Conservation (phyloP, 2,797 vertebrate species). For the Anisognathus igniventris region DNA sequence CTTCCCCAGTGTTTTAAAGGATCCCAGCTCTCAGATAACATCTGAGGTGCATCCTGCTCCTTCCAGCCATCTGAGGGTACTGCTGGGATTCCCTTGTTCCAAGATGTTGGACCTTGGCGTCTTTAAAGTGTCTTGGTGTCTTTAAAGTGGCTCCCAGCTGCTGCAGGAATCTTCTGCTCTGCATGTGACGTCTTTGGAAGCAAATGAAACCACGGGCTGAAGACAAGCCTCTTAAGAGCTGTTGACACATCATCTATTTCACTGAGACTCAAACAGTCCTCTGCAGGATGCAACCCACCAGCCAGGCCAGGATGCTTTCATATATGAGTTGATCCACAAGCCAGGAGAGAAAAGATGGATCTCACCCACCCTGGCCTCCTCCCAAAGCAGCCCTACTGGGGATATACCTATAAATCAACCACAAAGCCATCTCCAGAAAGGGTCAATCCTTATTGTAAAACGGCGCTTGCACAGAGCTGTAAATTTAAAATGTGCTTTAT, state of each 20-base stretch:
- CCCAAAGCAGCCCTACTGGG: neutral
- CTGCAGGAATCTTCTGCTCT: neutral
- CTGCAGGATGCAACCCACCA: neutral
- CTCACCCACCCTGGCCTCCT: neutral
- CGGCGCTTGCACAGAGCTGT: neutral
- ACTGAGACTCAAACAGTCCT: neutral
- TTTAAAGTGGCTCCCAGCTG: neutral
- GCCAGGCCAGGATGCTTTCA: neutral
- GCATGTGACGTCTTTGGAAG: neutral
- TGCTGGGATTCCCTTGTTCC: neutral
- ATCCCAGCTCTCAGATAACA: neutral
- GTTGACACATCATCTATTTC: constrained; percentile 12
- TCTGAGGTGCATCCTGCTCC: neutral
- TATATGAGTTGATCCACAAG: neutral
- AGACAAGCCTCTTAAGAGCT: neutral
- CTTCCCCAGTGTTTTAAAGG: neutral
- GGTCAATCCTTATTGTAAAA: constrained; percentile 5
- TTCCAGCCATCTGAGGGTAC: neutral
- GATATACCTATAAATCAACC: constrained; percentile 9
- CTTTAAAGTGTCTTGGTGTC: neutral
- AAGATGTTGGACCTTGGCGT: neutral
- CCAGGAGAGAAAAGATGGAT: neutral
- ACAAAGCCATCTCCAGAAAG: constrained; percentile 14
- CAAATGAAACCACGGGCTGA: neutral
- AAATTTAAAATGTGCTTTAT: neutral